A percentile compares a stretch with the other conserved stretches of the same genome.
phyloP scores from a whole-genome alignment of 2,888 invertebrate species.

The Steinernema hermaphroditum region DNA sequence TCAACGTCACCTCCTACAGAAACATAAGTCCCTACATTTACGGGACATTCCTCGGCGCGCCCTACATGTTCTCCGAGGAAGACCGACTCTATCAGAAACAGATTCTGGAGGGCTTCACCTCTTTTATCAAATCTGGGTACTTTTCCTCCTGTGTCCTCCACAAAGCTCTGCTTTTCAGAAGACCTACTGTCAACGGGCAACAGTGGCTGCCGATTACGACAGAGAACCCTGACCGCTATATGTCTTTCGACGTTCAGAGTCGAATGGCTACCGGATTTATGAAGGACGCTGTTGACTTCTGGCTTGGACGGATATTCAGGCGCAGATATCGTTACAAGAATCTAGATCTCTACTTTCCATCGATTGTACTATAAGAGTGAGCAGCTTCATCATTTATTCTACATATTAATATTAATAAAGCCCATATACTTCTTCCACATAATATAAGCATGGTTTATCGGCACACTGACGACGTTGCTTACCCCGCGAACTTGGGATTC shows the following conservation, averaged over 20 bases:
- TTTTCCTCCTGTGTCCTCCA: too few relatives aligned
- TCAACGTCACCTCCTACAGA: background rate
- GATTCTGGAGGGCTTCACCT: background rate
- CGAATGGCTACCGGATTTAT: background rate
- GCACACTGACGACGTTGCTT: too few relatives aligned
- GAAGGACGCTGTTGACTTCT: background rate
- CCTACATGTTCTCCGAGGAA: background rate
- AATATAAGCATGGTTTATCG: too few relatives aligned
- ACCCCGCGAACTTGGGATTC: too few relatives aligned
- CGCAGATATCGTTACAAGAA: background rate
- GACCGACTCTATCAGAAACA: background rate
- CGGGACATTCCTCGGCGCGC: background rate
- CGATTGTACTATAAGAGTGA: too few relatives aligned
- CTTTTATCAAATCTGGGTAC: slow-evolving; percentile 6
- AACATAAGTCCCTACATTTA: background rate
- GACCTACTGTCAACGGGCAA: background rate
- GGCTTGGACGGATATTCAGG: background rate
- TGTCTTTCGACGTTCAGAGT: background rate
- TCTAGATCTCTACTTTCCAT: background rate
- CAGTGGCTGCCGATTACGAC: background rate
- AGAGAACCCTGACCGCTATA: background rate
- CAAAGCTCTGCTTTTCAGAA: too few relatives aligned
- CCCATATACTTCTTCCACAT: too few relatives aligned
- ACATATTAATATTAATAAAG: too few relatives aligned
- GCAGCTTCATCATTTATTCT: too few relatives aligned